Evolutionary conservation across 2,113 vertebrate species (phyloP), one percentile per base, ranked within the genome.

Genomic region (Notiomystis cincta): DNA sequence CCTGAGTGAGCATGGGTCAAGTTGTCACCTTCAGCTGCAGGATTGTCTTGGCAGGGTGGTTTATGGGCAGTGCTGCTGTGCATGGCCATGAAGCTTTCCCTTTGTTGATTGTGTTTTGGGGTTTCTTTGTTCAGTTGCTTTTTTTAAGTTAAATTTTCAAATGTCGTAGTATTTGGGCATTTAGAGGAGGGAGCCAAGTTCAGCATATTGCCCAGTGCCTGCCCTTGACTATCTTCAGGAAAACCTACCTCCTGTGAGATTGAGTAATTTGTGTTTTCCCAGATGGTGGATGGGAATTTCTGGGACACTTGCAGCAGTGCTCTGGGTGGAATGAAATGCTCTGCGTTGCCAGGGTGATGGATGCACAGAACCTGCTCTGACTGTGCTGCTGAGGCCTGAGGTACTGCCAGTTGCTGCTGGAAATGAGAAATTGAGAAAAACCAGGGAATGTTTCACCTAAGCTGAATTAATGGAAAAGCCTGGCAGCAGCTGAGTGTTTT

Each of bases 361-460:
- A 31, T 44, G 45, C n/a, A 8, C 58, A 14, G 65, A n/a, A 22
- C 20, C 62, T 78, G 56, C 69, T 78, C 87, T 24, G 38, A 2
- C 38, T 31, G 4, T 37, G 45, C 77, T 95, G 3, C 17, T 22
- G 22, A 33, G 54, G 20, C 18, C 50, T 7, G 20, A 84, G 69
- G 44, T 81, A 35, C 50, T 75, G 66, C n/a, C 25, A 25, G 30
- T 9, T 83, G 62, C 83, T 82, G 33, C 37, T 81, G 62, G 38
- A 76, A 79, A 30, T 30, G 42, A 53, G 24, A 77, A 83, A 42
- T 4, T 7, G 16, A 47, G 19, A 10, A 81, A 81, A 83, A 56
- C 0, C 12, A 28, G 31, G 48, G 35, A n/a, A 27, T 2, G 1
- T 33, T 22, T 13, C 42, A 18, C 25, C 18, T 1, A 5, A 37